Evolutionary conservation across 2,888 invertebrate species (phyloP).

Genomic region (Helleia helle): DNA sequence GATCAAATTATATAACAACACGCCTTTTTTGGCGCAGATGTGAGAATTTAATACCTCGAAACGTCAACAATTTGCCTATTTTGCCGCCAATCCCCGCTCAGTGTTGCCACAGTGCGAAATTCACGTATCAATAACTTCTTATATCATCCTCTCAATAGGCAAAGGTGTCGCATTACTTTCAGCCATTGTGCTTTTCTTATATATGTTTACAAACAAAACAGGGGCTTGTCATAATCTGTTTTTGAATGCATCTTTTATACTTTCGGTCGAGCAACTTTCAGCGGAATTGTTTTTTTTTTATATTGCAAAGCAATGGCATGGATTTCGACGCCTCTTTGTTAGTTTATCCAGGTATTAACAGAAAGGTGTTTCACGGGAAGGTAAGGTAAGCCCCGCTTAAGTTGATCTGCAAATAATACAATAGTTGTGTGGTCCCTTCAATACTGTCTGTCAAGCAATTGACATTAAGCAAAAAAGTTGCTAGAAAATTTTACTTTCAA

Average conservation of each 20-base stretch:
- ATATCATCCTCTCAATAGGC: conserved; percentile 54
- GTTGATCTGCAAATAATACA: conserved; percentile 44
- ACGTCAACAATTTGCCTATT: conserved; percentile 67
- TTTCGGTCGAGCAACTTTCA: conserved; percentile 61
- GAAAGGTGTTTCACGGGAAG: conserved; percentile 56
- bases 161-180: conserved; percentile 67
- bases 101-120: conserved; percentile 47
- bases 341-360: conserved; percentile 48
- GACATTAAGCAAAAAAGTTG: conserved; percentile 44
- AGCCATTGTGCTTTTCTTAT: conserved; percentile 43
- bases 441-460: conserved; percentile 34
- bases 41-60: conserved; percentile 35
- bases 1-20: conserved; percentile 38
- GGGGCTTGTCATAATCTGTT: conserved; percentile 71
- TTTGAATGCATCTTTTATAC: conserved; percentile 59
- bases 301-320: conserved; percentile 49
- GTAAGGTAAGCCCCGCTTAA: conserved; percentile 48
- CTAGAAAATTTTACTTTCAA: conserved; percentile 50
- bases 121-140: conserved; percentile 55
- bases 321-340: conserved; percentile 70
- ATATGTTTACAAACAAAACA: conserved; percentile 72
- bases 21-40: conserved; percentile 43
- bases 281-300: conserved; percentile 44
- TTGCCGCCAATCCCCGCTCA: conserved; percentile 43
- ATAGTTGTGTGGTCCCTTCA: conserved; percentile 52